phyloP scores from a whole-genome alignment of 2,113 vertebrate species.

The Calidris pygmaea region DNA sequence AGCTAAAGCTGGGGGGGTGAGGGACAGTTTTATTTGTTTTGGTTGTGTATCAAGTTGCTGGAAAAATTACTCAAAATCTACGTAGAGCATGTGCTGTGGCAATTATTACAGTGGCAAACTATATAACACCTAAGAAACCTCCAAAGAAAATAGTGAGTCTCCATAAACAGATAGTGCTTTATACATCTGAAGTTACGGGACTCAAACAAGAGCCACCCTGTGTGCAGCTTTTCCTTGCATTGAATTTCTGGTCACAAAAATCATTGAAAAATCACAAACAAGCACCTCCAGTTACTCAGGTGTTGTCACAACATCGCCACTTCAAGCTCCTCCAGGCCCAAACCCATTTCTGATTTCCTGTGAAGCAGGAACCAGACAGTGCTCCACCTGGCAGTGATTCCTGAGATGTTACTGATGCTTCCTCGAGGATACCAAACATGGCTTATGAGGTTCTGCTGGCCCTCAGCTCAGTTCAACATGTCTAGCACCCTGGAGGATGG shows the following conservation, averaged over 20 bases:
- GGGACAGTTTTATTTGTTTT: neutral
- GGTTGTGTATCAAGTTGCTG: neutral
- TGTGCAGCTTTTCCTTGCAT: neutral
- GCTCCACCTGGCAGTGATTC: neutral
- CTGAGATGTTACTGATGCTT: neutral
- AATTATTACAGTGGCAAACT: neutral
- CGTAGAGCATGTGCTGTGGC: neutral
- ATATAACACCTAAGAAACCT: neutral
- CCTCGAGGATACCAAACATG: neutral
- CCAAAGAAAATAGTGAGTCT: neutral
- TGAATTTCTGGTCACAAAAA: neutral
- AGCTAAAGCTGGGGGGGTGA: no score
- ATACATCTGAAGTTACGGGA: neutral
- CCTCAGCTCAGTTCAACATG: neutral
- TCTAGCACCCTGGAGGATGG: no score
- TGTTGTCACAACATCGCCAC: neutral
- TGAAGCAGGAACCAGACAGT: neutral
- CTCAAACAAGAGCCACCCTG: neutral
- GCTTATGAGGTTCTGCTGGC: neutral
- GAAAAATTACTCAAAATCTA: neutral
- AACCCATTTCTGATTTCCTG: neutral
- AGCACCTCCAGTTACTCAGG: neutral
- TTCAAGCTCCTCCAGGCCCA: neutral
- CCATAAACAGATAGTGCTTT: neutral
- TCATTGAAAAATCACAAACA: neutral